Conservation (phyloP, 2,113 vertebrate species). For the Bos javanicus region DNA sequence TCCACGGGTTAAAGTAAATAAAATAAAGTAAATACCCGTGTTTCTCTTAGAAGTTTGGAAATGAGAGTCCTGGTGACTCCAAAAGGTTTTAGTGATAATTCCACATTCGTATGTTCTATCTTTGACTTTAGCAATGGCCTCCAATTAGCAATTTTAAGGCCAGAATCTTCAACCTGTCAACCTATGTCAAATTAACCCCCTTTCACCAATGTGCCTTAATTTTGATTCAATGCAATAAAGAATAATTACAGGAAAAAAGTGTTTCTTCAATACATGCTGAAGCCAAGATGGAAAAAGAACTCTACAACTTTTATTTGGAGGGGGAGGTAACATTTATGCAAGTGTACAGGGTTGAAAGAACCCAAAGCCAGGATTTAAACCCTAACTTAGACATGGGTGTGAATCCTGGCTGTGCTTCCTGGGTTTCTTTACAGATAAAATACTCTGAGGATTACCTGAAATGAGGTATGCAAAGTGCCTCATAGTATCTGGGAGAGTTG, state of each 20-base stretch:
- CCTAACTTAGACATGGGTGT: neutral
- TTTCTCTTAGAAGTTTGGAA: neutral
- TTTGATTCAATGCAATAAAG: neutral
- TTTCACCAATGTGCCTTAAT: neutral
- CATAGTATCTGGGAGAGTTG: neutral
- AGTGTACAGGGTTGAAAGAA: neutral
- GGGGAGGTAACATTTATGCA: neutral
- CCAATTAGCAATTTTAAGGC: neutral
- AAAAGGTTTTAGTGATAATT: neutral
- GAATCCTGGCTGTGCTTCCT: neutral
- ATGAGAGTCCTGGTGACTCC: neutral
- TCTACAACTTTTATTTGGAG: neutral
- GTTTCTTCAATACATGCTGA: neutral
- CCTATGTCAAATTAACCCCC: neutral
- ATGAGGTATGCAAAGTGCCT: neutral
- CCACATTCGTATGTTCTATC: neutral
- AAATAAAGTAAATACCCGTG: neutral
- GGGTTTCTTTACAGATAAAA: neutral
- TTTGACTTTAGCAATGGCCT: neutral
- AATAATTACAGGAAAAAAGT: neutral
- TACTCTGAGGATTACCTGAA: neutral
- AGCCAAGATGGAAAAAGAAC: neutral
- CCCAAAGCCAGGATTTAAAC: neutral
- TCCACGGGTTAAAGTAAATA: neutral
- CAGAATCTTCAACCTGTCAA: neutral